Percentiles rank a stretch among this genome's conserved stretches.
Evolutionary conservation across 2,888 invertebrate genomes (phyloP).

Genomic region (Palloptera scutellata): DNA sequence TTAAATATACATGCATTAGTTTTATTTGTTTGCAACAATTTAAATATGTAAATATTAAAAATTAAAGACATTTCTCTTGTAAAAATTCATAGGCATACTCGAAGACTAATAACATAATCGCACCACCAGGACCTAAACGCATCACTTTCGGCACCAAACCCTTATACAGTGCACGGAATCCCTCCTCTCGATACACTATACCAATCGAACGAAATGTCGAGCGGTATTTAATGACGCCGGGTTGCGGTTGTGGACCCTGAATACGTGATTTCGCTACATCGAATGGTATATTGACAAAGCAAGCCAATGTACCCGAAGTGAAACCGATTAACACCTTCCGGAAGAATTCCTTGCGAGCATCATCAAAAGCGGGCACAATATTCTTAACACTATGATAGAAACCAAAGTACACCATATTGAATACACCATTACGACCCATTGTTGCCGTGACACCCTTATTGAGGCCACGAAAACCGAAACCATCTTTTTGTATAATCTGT

Average conservation of each 20-base stretch:
- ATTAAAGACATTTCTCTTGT: slow-evolving; percentile 52
- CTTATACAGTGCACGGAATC: slow-evolving; percentile 88
- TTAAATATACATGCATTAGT: too few relatives aligned
- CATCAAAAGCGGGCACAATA: slow-evolving; percentile 72
- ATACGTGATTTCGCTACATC: slow-evolving; percentile 96
- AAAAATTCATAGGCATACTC: slow-evolving; percentile 85
- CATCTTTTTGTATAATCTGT: slow-evolving; percentile 77
- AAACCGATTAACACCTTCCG: slow-evolving; percentile 86
- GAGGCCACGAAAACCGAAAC: slow-evolving; percentile 81
- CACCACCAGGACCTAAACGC: slow-evolving; percentile 92
- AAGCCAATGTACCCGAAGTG: slow-evolving; percentile 85
- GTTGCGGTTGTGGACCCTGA: slow-evolving; percentile 86
- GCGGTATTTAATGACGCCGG: slow-evolving; percentile 78
- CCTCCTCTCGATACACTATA: slow-evolving; percentile 86
- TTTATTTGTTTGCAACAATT: too few relatives aligned
- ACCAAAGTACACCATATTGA: slow-evolving; percentile 94
- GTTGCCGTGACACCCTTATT: slow-evolving; percentile 91
- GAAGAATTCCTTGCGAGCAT: slow-evolving; percentile 74
- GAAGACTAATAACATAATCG: slow-evolving; percentile 92
- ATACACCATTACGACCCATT: slow-evolving; percentile 86
- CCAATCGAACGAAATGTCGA: slow-evolving; percentile 77
- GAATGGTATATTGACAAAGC: slow-evolving; percentile 91
- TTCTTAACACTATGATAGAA: slow-evolving; percentile 93
- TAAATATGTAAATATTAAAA: too few relatives aligned
- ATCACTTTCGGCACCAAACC: slow-evolving; percentile 90